phyloP scores from a whole-genome alignment of 2,113 vertebrate species.

The Vidua chalybeata region DNA sequence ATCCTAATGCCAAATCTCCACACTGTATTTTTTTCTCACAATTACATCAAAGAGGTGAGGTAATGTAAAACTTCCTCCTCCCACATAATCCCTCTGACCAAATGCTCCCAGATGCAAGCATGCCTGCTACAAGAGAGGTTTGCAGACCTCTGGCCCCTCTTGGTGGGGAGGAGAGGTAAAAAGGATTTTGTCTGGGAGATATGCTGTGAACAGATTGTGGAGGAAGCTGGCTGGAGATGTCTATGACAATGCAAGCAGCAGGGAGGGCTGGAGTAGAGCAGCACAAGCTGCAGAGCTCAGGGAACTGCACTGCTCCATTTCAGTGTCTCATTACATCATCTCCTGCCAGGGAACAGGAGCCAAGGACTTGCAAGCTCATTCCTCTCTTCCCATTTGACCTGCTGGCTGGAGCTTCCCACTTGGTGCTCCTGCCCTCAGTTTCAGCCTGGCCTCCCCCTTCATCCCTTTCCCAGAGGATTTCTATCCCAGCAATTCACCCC shows the following conservation, averaged over 20 bases:
- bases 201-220: accelerated
- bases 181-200: not conserved
- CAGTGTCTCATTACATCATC: not conserved
- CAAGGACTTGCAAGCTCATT: not conserved
- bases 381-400: not conserved
- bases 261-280: not conserved
- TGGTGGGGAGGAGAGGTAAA: not conserved
- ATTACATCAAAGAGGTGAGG: not conserved
- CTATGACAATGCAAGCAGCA: not conserved
- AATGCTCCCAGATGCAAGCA: not conserved
- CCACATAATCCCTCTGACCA: not conserved
- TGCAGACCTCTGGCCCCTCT: not conserved
- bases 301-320: not conserved
- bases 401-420: not conserved
- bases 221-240: not conserved
- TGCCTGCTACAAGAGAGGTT: not conserved
- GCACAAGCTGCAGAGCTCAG: not conserved
- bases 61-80: not conserved
- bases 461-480: not conserved
- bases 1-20: not conserved
- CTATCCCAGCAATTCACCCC: not conserved
- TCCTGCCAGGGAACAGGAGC: not conserved
- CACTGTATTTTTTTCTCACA: not conserved
- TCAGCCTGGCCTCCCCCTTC: not conserved
- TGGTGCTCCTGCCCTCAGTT: not conserved